Evolutionary conservation across 2,888 invertebrate species (phyloP).

Genomic region (Fissipunctia ypsillon): DNA sequence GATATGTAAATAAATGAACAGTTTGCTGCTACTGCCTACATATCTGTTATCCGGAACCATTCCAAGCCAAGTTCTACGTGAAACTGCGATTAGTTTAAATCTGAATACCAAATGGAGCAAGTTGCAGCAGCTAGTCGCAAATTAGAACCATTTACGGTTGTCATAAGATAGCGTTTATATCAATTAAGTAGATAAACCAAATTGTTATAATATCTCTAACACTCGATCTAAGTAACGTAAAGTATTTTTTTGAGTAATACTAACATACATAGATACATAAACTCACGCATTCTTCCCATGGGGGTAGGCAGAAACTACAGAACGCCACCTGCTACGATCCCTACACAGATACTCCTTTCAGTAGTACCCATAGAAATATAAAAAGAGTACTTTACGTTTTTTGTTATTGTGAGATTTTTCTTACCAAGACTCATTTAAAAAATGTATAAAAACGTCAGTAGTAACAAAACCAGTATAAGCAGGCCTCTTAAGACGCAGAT

Average conservation of each 20-base stretch:
- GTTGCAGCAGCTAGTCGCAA: conserved; percentile 28
- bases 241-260: not conserved
- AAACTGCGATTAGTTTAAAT: conserved; percentile 41
- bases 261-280: no score
- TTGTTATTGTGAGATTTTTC: no score
- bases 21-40: not conserved
- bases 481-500: no score
- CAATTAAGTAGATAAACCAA: conserved; percentile 12
- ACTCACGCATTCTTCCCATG: no score
- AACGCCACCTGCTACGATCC: no score
- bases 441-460: no score
- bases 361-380: no score
- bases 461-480: no score
- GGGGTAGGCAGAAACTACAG: no score
- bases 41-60: not conserved
- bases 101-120: conserved; percentile 52
- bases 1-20: not conserved
- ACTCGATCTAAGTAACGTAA: not conserved
- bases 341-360: no score
- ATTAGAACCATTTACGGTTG: conserved; percentile 24
- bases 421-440: no score
- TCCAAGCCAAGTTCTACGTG: conserved; percentile 14
- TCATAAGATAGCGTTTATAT: conserved; percentile 18
- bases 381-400: no score
- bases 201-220: not conserved